Percentiles rank a stretch among this genome's conserved stretches.
Conservation (phyloP, 2,113 vertebrate species). For the Egretta garzetta region DNA sequence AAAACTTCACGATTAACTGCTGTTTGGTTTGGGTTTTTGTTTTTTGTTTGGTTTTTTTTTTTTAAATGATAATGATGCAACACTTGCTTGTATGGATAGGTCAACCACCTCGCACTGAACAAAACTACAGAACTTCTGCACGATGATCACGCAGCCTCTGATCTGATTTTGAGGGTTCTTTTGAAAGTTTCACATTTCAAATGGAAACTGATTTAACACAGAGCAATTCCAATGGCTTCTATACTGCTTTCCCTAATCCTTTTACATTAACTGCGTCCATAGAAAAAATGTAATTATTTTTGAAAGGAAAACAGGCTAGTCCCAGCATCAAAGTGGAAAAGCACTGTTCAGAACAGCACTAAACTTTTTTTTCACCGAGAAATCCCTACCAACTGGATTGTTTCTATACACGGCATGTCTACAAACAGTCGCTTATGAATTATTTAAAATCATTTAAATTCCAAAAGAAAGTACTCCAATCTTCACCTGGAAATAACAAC, state of each 20-base stretch:
- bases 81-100: not conserved
- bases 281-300: not conserved
- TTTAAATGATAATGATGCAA: not conserved
- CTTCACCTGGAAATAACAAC: not conserved
- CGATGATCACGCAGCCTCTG: not conserved
- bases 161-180: not conserved
- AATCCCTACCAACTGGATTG: not conserved
- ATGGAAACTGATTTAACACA: not conserved
- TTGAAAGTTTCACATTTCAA: not conserved
- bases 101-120: not conserved
- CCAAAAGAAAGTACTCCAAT: not conserved
- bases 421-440: not conserved
- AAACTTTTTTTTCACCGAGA: not conserved
- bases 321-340: not conserved
- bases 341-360: not conserved
- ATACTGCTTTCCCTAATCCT: not conserved
- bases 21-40: too few relatives aligned
- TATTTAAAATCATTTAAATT: not conserved
- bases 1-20: not conserved
- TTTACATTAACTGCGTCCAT: not conserved
- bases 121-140: not conserved
- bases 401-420: not conserved
- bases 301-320: not conserved
- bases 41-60: not conserved
- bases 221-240: not conserved